These are phyloP conservation scores for Rhinatrema bivittatum DNA, from an alignment of 2,797 vertebrate genomes.

Conservation along the genomic window DNA sequence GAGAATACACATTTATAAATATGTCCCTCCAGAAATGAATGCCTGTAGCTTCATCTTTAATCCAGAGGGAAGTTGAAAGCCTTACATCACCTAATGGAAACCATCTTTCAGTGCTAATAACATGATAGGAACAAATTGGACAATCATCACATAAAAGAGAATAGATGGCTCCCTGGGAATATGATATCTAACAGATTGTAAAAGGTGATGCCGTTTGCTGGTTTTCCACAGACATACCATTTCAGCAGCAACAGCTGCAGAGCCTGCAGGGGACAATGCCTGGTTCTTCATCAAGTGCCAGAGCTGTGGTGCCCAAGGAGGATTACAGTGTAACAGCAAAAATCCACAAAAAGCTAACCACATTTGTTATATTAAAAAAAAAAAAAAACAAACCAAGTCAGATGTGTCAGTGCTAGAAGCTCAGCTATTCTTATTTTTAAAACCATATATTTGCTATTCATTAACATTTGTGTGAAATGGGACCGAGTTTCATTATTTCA, in stretches of 20 bases:
- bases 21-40: conserved; percentile 12
- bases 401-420: no score
- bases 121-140: conserved; percentile 33
- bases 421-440: not conserved
- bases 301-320: not conserved
- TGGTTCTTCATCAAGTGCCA: not conserved
- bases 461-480: conserved; percentile 17
- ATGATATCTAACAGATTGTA: conserved; percentile 7
- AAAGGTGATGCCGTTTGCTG: conserved; percentile 28
- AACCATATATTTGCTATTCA: conserved; percentile 4
- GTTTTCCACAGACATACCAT: conserved; percentile 4
- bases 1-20: conserved; percentile 6
- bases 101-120: conserved; percentile 30
- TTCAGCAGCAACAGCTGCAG: conserved; percentile 28
- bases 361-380: conserved; percentile 11
- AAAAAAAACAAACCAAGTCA: no score
- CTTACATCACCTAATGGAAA: conserved; percentile 26
- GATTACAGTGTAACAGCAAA: conserved; percentile 12
- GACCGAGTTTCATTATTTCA: conserved; percentile 25
- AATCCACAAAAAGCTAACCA: conserved; percentile 8
- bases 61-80: conserved; percentile 14
- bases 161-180: conserved; percentile 8
- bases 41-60: conserved; percentile 21
- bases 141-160: conserved; percentile 20
- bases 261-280: conserved; percentile 22